These are phyloP conservation scores for Drosophila emarginata DNA, from an alignment of 2,888 invertebrate species.

Conservation along the genomic window DNA sequence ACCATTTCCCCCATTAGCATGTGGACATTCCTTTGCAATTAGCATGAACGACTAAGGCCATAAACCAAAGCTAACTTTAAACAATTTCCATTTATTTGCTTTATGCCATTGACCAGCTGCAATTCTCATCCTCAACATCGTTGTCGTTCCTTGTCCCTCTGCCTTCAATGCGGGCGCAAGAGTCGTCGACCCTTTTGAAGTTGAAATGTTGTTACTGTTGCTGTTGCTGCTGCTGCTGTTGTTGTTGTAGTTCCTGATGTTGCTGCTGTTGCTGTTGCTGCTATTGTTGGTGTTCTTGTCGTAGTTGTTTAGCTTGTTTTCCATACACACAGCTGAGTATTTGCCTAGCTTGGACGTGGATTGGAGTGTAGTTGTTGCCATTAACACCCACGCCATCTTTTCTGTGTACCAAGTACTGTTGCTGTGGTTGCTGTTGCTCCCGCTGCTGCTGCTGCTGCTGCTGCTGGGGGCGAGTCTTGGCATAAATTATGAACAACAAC, in stretches of 20 bases:
- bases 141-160: background rate
- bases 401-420: constrained; percentile 10
- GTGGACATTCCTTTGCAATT: constrained; percentile 71
- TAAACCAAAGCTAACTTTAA: constrained; percentile 76
- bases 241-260: constrained; percentile 22
- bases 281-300: constrained; percentile 45
- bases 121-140: background rate
- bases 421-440: constrained; percentile 3
- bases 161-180: constrained; percentile 71
- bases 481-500: constrained; percentile 76
- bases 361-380: constrained; percentile 55
- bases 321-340: constrained; percentile 57
- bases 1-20: constrained; percentile 46
- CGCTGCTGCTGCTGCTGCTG: constrained; percentile 25
- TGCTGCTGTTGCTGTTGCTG: constrained; percentile 18
- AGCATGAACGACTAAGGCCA: constrained; percentile 72
- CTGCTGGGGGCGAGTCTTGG: constrained; percentile 53
- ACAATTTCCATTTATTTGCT: constrained; percentile 78
- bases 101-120: constrained; percentile 77
- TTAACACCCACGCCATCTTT: constrained; percentile 69
- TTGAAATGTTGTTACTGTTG: constrained; percentile 30
- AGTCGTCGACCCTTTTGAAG: constrained; percentile 69
- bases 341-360: constrained; percentile 39
- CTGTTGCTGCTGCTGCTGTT: constrained; percentile 22
- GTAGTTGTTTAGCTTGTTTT: constrained; percentile 70